Evolutionary conservation across 92 coral and sea anemone species (phyloP), one percentile per base, ranked within the genome.

Genomic region (Epizoanthus rinbou): DNA sequence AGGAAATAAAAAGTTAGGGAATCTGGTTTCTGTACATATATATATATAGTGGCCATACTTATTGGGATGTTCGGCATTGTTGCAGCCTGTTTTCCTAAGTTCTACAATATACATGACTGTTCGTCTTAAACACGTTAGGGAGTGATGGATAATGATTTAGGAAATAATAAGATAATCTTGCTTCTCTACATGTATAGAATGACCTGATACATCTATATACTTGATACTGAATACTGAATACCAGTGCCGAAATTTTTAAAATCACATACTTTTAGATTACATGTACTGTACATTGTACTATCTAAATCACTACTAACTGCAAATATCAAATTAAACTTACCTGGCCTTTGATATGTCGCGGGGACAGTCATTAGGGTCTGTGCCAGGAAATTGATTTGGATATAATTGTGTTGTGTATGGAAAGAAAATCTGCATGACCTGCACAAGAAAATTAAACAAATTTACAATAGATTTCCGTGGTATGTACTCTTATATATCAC

Each of bases 301-400:
- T 6, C 5, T 37, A 37, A 28, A 28, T 28, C 43, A 3, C 5
- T 37, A 37, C 43, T 37, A 0, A 2, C 2, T 21, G 4, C 0
- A 33, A 4, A n/a, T n/a, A n/a, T 33, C 4, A 65, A 37, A 13
- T 45, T 41, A 39, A 39, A 76, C 83, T 22, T 58, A 88, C 97
- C 80, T 80, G 22, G 63, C 87, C 75, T 58, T 90, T 17, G 73
- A 47, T 17, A 87, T 76, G 80, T 96, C 95, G 19, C 99, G 91
- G 24, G 94, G 99, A 23, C 99, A 96, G 76, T 96, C 99, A 16
- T 89, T 87, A 0, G 97, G 98, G 86, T 96, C 99, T 22, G 93
- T 89, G 66, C 99, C 99, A 13, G 99, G 99, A 70, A 96, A 96
- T 79, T 94, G 70, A 75, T 96, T 71, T 37, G 99, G 99, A 67